Base-by-base conservation (phyloP, 2,113 vertebrate species). In the Platycercus adscitus region DNA sequence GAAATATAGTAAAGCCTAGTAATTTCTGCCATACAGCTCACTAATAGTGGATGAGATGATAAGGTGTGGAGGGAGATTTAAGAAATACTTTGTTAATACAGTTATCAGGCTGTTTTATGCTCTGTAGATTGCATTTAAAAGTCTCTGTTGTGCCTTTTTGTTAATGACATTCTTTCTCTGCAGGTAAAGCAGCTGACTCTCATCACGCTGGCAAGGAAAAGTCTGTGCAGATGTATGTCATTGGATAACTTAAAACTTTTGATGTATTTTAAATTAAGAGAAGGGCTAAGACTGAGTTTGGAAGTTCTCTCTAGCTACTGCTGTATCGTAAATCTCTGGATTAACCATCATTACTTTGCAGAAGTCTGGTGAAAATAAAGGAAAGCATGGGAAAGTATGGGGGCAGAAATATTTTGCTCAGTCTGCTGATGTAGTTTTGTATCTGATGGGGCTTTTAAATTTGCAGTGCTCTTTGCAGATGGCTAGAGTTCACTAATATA, bases 141-240 rank as follows among this genome's bases (percentile, higher is more conserved):
- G 29, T 65, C 19, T 79, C 19, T 29, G 6, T 49, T 83, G 13
- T 6, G 33, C 7, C 41, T 63, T 56, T 63, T 77, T 86, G 70
- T 73, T 69, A 29, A 41, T 89, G 46, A 55, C 0, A 1, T 68
- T 93, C 33, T 96, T 95, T 82, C 81, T 96, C 95, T 95, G 24
- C 81, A 98, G 98, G 14, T 89, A 35, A 97, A 95, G 92, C 95
- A 86, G 71, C 43, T 58, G 35, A 13, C 79, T 16, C 10, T 20
- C 89, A 94, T 50, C 7, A 68, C 7, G 0, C 19, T 10, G 4
- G 10, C 49, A 93, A 96, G 49, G 87, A 97, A 77, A 49, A 50
- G 0, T 1, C 25, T 53, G 17, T 46, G 4, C 44, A 72, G 20
- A 13, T 8, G 98, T 98, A 98, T 52, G 97, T 94, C 6, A 33